A percentile compares a stretch with the other conserved stretches of the same genome.
Conservation (phyloP, 1,140 invertebrate genomes). For the Leptonema lineaticorne region DNA sequence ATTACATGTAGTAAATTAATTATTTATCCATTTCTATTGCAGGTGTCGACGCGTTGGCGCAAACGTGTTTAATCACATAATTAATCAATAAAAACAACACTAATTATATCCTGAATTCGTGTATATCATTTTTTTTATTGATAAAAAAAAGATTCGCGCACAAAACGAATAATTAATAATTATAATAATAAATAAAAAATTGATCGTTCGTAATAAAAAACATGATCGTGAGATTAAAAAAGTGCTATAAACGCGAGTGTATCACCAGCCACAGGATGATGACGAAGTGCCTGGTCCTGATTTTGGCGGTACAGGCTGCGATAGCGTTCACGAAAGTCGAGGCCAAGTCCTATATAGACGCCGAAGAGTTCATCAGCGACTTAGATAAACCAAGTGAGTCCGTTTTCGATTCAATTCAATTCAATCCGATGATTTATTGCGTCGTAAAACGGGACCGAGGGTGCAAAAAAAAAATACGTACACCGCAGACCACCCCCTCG, state of each 20-base stretch:
- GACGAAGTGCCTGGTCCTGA: neutral
- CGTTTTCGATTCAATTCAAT: neutral
- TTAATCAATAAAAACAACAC: neutral
- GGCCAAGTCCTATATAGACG: conserved; percentile 36
- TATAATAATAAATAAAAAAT: no score
- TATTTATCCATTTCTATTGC: no score
- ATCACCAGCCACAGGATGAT: neutral
- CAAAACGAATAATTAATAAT: no score
- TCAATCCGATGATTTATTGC: no score
- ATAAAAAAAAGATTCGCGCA: no score
- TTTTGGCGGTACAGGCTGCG: conserved; percentile 19
- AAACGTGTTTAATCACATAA: no score
- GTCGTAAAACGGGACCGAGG: no score
- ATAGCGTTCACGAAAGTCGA: neutral
- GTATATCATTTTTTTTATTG: neutral
- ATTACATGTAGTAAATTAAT: no score
- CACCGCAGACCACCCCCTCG: neutral
- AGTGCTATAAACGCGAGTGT: neutral
- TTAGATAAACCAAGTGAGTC: conserved; percentile 41
- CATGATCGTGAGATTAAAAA: conserved; percentile 39
- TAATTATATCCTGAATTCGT: neutral
- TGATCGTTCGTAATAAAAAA: neutral
- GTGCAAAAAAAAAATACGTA: no score
- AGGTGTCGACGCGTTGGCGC: no score
- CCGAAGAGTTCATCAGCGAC: conserved; percentile 41